Percentiles rank a stretch among this genome's conserved stretches.
These are phyloP conservation scores for Eilema caniola DNA, from an alignment of 2,888 invertebrate species.

Conservation along the genomic window DNA sequence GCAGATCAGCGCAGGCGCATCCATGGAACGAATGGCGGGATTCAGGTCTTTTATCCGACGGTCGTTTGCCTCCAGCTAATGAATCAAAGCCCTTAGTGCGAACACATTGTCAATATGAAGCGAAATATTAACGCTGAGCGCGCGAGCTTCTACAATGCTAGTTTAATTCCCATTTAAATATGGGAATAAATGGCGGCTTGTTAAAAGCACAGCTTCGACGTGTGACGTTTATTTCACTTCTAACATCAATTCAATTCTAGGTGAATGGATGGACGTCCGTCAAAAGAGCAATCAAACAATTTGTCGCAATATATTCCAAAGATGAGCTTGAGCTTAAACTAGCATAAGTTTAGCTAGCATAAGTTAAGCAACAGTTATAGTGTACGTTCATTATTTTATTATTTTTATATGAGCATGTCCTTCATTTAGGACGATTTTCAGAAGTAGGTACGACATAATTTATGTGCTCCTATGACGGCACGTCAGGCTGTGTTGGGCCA, in stretches of 20 bases:
- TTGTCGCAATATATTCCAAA: slow-evolving; percentile 58
- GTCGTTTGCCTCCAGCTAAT: slow-evolving; percentile 83
- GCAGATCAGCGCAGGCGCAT: slow-evolving; percentile 78
- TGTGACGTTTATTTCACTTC: slow-evolving; percentile 60
- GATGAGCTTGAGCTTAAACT: slow-evolving; percentile 39
- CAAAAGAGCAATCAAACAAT: slow-evolving; percentile 57
- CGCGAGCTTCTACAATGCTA: slow-evolving; percentile 71
- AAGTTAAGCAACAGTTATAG: too few species aligned
- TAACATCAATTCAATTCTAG: slow-evolving; percentile 49
- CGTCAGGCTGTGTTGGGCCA: slow-evolving; percentile 42
- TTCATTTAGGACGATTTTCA: slow-evolving; percentile 28
- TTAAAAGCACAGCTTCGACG: slow-evolving; percentile 55
- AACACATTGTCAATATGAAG: slow-evolving; percentile 81
- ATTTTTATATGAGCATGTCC: slow-evolving; percentile 24
- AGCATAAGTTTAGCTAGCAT: too few species aligned
- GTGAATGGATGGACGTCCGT: slow-evolving; percentile 48
- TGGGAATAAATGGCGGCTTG: slow-evolving; percentile 73
- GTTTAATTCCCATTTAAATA: slow-evolving; percentile 82
- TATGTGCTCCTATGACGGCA: slow-evolving; percentile 30
- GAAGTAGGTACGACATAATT: slow-evolving; percentile 28
- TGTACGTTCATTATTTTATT: too few species aligned
- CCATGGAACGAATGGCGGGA: slow-evolving; percentile 77
- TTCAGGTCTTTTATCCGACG: slow-evolving; percentile 79
- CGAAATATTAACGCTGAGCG: slow-evolving; percentile 77
- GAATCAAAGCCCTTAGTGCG: slow-evolving; percentile 79